Evolutionary conservation across 2,888 invertebrate species (phyloP).

Genomic region (Lasioglossum marginatum): DNA sequence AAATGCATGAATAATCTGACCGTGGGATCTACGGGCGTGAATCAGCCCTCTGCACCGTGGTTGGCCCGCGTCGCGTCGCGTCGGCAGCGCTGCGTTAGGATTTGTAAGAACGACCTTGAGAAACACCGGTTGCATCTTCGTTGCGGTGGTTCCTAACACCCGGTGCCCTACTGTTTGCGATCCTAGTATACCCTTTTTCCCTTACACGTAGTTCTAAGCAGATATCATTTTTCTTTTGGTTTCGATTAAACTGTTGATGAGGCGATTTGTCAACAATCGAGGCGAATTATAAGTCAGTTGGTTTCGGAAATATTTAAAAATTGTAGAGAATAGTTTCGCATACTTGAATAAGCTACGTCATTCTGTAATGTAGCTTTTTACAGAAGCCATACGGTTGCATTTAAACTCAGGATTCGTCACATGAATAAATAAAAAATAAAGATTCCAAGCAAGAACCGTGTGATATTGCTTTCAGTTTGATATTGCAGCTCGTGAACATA

Average conservation of each 20-base stretch:
- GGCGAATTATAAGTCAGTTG: not conserved
- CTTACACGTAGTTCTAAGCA: not conserved
- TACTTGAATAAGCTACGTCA: not conserved
- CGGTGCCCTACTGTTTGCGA: slow-evolving; percentile 40
- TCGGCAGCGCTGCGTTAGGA: slow-evolving; percentile 23
- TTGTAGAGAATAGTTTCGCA: not conserved
- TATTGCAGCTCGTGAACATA: not conserved
- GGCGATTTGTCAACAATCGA: not conserved
- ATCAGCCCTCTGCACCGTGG: slow-evolving; percentile 60
- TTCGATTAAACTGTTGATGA: not conserved
- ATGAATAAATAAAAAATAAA: not conserved
- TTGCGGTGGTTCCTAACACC: slow-evolving; percentile 12
- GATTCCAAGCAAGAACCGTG: not conserved
- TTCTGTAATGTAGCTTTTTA: not conserved
- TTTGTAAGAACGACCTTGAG: slow-evolving; percentile 62
- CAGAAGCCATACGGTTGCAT: not conserved
- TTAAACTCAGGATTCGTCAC: not conserved
- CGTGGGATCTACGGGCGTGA: slow-evolving; percentile 73
- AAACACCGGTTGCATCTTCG: slow-evolving; percentile 58
- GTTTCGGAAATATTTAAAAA: not conserved
- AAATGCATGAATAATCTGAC: slow-evolving; percentile 72
- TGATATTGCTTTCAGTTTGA: not conserved
- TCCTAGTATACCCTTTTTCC: not conserved
- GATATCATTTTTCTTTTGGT: not conserved
- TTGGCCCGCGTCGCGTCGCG: slow-evolving; percentile 10